Conservation (phyloP, 2,888 invertebrate species). For the Cephus pygmeus region DNA sequence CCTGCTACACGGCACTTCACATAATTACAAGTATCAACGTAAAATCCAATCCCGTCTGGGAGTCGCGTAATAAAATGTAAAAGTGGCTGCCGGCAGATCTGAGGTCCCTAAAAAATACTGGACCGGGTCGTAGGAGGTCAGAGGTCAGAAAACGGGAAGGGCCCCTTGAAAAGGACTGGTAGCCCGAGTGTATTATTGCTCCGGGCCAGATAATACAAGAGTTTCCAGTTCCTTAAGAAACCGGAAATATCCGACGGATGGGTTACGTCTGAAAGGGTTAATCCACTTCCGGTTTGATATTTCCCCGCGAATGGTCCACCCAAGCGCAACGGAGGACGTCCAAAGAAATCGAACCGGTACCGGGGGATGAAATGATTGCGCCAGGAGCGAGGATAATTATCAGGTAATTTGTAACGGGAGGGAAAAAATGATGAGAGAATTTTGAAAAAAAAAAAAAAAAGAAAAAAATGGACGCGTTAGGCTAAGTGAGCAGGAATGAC, state of each 20-base stretch:
- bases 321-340: too few relatives aligned
- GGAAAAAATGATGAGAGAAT: not conserved
- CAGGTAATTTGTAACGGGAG: not conserved
- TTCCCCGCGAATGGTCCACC: too few relatives aligned
- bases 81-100: not conserved
- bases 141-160: too few relatives aligned
- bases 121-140: not conserved
- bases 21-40: constrained; percentile 26
- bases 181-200: not conserved
- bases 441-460: not conserved
- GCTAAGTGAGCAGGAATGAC: not conserved
- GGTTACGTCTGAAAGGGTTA: too few relatives aligned
- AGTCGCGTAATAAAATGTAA: not conserved
- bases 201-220: too few relatives aligned
- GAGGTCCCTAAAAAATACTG: not conserved
- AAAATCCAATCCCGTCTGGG: not conserved
- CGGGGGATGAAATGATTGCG: not conserved
- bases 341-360: not conserved
- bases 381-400: not conserved
- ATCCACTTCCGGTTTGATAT: not conserved
- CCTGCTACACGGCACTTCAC: constrained; percentile 21
- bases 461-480: not conserved
- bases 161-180: not conserved
- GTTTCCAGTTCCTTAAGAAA: too few relatives aligned
- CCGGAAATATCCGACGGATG: too few relatives aligned